Conservation (phyloP, 2,113 vertebrate genomes). For the Aegithalos caudatus region DNA sequence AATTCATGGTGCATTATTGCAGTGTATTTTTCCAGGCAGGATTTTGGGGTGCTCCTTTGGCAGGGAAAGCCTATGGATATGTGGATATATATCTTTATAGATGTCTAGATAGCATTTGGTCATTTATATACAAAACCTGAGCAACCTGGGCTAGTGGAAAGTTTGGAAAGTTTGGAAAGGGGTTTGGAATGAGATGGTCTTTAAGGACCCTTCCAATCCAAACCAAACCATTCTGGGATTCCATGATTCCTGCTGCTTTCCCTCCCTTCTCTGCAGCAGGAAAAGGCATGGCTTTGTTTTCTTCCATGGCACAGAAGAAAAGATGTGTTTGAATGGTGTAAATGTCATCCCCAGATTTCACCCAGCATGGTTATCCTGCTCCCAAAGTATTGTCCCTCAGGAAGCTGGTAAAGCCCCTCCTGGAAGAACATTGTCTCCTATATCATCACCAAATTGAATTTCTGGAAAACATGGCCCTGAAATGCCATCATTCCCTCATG, state of each 20-base stretch:
- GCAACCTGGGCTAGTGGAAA: background rate
- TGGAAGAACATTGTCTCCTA: no score
- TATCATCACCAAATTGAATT: rapidly evolving
- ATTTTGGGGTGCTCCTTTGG: background rate
- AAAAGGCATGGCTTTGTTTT: rapidly evolving
- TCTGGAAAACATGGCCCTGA: rapidly evolving
- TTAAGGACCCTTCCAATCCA: background rate
- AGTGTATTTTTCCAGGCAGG: background rate
- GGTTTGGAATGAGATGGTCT: background rate
- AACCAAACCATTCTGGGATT: background rate
- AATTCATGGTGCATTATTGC: rapidly evolving
- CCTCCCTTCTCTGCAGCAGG: background rate
- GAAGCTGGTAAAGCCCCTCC: rapidly evolving
- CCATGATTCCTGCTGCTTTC: background rate
- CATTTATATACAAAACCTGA: background rate
- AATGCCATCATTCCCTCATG: rapidly evolving
- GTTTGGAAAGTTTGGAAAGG: no score
- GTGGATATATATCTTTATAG: background rate
- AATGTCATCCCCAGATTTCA: background rate
- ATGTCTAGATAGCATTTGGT: background rate
- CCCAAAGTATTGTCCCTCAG: rapidly evolving
- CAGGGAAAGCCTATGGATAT: background rate
- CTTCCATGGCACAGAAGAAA: background rate
- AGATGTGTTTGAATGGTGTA: rapidly evolving
- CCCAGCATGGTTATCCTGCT: background rate